Conservation (phyloP, 2,888 invertebrate species). For the Lissonota sp. region DNA sequence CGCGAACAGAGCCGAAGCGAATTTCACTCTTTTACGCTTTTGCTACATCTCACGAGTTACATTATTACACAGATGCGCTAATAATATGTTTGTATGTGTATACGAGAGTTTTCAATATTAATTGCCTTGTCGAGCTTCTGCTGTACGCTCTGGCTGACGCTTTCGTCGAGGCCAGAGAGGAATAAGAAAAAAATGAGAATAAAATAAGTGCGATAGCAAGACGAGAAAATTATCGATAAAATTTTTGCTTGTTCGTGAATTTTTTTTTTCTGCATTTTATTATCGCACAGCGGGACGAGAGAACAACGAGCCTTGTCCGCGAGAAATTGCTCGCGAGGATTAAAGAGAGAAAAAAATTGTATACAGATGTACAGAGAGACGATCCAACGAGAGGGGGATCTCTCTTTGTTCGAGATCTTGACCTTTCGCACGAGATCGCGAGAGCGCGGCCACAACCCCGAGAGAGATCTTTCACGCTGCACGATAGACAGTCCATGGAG, state of each 20-base stretch:
- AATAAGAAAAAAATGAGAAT: conserved; percentile 1
- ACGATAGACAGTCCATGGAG: neutral
- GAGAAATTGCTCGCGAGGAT: conserved; percentile 51
- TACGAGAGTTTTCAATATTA: conserved; percentile 41
- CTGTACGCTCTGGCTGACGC: conserved; percentile 22
- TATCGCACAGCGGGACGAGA: conserved; percentile 22
- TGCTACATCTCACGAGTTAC: neutral
- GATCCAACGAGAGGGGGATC: conserved; percentile 43
- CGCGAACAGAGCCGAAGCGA: conserved; percentile 39
- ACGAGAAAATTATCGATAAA: conserved; percentile 37
- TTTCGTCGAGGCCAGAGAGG: neutral
- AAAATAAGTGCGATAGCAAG: conserved; percentile 9
- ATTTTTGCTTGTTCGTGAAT: neutral
- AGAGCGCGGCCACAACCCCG: conserved; percentile 44
- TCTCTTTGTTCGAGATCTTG: conserved; percentile 70
- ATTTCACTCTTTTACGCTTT: conserved; percentile 32
- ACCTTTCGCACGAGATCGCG: conserved; percentile 68
- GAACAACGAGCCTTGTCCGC: conserved; percentile 56
- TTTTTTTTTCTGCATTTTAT: conserved; percentile 40
- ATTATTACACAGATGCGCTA: neutral
- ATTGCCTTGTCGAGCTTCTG: conserved; percentile 49
- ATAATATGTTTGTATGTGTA: neutral
- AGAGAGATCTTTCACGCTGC: neutral
- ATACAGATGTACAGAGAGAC: conserved; percentile 13
- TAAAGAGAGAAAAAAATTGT: conserved; percentile 15